phyloP scores from a whole-genome alignment of 2,797 vertebrate genomes.

The Tympanoctomys barrerae region DNA sequence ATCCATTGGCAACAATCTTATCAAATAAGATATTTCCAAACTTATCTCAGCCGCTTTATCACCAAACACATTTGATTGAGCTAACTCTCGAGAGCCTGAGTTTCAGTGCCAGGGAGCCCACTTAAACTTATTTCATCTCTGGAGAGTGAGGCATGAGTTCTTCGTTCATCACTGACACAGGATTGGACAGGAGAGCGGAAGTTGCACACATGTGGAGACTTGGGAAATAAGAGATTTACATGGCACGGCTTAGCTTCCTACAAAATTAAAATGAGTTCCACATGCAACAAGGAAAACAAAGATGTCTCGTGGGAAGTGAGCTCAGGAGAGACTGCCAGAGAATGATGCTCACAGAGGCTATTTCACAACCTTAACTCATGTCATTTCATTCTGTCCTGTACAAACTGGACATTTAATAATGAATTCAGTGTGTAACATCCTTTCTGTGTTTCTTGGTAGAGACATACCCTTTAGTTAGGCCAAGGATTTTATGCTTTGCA shows the following conservation, averaged over 20 bases:
- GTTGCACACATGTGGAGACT: not conserved
- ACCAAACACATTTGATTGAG: not conserved
- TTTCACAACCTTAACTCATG: constrained; percentile 50
- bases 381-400: not conserved
- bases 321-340: not conserved
- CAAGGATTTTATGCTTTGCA: not conserved
- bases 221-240: constrained; percentile 56
- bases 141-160: not conserved
- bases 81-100: not conserved
- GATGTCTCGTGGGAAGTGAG: constrained; percentile 54
- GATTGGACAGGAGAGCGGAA: not conserved
- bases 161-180: not conserved
- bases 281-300: constrained; percentile 24
- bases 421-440: not conserved
- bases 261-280: constrained; percentile 76
- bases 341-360: not conserved
- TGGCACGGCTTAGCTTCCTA: constrained; percentile 12
- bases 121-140: constrained; percentile 15
- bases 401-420: constrained; percentile 1
- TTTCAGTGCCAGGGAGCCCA: not conserved
- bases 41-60: constrained; percentile 15
- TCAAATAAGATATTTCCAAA: not conserved
- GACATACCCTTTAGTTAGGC: not conserved
- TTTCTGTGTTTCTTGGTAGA: not conserved
- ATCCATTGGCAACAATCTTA: not conserved